These are phyloP conservation scores for Orchestia grillus DNA, from an alignment of 1,140 invertebrate species.

Conservation along the genomic window DNA sequence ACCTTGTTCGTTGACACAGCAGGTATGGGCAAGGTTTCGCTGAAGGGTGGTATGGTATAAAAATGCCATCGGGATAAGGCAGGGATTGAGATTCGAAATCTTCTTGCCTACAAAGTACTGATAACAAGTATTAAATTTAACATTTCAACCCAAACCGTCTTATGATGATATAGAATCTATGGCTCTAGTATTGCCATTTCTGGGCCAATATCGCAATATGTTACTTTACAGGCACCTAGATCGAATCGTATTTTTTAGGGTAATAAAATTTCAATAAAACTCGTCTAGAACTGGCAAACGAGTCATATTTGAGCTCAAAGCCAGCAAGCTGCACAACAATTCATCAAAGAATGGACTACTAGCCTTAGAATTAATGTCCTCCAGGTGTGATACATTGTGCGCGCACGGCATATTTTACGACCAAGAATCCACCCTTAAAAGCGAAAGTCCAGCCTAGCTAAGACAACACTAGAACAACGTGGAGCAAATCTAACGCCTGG, in stretches of 20 bases:
- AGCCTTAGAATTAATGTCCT: background rate
- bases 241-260: too few relatives aligned
- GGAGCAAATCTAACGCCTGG: background rate
- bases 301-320: background rate
- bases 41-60: background rate
- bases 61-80: background rate
- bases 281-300: background rate
- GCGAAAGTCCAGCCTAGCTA: background rate
- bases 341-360: background rate
- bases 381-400: background rate
- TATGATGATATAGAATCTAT: background rate
- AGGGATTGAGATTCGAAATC: background rate
- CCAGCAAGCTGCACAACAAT: background rate
- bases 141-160: background rate
- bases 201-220: too few relatives aligned
- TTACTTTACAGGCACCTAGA: too few relatives aligned
- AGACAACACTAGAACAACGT: background rate
- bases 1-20: background rate
- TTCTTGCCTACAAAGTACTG: background rate
- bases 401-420: background rate
- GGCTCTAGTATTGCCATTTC: too few relatives aligned
- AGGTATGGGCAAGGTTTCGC: background rate
- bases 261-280: background rate
- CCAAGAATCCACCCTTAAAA: background rate
- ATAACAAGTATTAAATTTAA: background rate